Evolutionary conservation across 2,888 invertebrate genomes (phyloP), one percentile per base, ranked within the genome.

Genomic region (Troilus luridus): DNA sequence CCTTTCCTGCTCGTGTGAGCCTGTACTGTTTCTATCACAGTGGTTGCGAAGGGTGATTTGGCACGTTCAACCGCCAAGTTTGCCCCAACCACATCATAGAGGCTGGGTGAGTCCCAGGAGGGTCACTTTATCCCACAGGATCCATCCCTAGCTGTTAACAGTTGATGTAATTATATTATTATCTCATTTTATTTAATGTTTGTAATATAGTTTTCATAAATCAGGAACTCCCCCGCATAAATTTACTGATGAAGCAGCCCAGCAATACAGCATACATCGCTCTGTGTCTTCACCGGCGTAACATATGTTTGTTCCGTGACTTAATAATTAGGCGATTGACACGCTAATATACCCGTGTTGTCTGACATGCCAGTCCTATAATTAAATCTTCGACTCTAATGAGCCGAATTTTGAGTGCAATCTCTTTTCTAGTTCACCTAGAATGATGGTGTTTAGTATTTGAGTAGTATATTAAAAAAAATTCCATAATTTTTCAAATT

Each of bases 401-500:
- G 56, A 85, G 56, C 56, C 85, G 21, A 56, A 56, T 85, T 85
- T 85, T 85, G 56, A 19, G 85, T 58, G 12, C 11, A 85, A n/a
- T 85, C 56, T 19, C n/a, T 56, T 85, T 85, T 56, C 21, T 58
- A n/a, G 56, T 56, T 85, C 85, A 12, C 58, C 27, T 77, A 85
- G 56, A 85, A 85, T 85, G 85, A 85, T 85, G 56, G 85, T 85
- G 56, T 85, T 85, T 85, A 85, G n/a, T 5, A 19, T 85, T 85
- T 58, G 21, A 85, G 85, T 85, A 21, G n/a, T 85, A 85, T 85
- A 85, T 85, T 85, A 56, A 56, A n/a, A 85, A n/a, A 85, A 56
- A 85, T 85, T 85, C 85, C 85, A 58, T 85, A 85, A 85, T 85
- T 85, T 58, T 85, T 85, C 85, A 85, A 85, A 85, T 56, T 56